Conservation (phyloP, 2,113 vertebrate genomes). For the Tympanuchus pallidicinctus region DNA sequence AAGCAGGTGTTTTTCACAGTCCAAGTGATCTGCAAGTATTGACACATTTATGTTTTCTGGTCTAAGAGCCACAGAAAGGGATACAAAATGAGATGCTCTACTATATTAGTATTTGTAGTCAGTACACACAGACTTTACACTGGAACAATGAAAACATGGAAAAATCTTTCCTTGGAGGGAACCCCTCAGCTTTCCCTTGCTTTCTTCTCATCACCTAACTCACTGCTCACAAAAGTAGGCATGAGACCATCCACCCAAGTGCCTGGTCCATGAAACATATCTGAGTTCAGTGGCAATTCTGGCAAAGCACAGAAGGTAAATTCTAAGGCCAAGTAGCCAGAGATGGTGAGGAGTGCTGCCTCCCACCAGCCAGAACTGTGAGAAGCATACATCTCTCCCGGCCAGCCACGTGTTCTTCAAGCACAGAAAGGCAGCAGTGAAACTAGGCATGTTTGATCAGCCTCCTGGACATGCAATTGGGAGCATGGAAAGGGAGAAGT, state of each 20-base stretch:
- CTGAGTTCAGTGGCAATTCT: neutral
- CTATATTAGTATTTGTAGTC: neutral
- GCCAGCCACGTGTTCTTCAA: neutral
- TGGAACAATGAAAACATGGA: neutral
- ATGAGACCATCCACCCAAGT: neutral
- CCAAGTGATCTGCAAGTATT: neutral
- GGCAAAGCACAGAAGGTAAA: neutral
- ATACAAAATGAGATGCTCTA: slow-evolving; percentile 3
- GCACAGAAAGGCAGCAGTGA: neutral
- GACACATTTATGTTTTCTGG: fast-evolving
- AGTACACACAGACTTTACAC: neutral
- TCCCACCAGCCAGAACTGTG: neutral
- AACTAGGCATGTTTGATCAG: neutral
- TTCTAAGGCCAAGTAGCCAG: neutral
- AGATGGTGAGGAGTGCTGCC: neutral
- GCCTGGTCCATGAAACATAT: neutral
- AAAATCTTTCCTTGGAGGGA: neutral
- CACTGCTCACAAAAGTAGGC: fast-evolving
- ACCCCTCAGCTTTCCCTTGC: neutral
- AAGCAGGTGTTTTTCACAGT: neutral
- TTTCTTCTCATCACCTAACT: fast-evolving
- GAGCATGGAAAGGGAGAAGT: neutral
- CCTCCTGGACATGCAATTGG: fast-evolving
- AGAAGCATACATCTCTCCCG: neutral
- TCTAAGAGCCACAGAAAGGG: neutral